phyloP scores from a whole-genome alignment of 1,140 invertebrate genomes.

The Plodia interpunctella region DNA sequence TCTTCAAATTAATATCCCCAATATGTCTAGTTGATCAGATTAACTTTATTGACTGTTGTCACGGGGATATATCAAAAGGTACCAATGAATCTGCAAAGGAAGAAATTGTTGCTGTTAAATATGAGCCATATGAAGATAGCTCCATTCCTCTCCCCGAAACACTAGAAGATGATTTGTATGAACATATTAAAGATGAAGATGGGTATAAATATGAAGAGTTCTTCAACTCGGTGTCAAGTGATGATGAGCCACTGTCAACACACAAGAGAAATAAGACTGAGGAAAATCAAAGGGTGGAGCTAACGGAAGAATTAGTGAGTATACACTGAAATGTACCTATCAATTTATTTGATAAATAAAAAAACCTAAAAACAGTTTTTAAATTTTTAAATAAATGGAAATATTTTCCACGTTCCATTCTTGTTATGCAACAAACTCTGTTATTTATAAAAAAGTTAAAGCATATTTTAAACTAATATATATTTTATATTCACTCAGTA shows the following conservation, averaged over 20 bases:
- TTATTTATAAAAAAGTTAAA: too few relatives aligned
- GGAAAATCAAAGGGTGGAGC: constrained; percentile 17
- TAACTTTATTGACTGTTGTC: not conserved
- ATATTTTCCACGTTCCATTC: too few relatives aligned
- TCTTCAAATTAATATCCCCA: not conserved
- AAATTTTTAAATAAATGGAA: too few relatives aligned
- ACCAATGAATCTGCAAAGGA: not conserved
- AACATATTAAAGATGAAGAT: constrained; percentile 31
- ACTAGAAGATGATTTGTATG: constrained; percentile 22
- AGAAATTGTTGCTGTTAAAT: constrained; percentile 6
- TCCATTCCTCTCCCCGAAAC: not conserved
- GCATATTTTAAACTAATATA: too few relatives aligned
- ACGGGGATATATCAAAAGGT: not conserved
- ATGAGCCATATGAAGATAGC: constrained; percentile 7
- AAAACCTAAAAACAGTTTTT: too few relatives aligned
- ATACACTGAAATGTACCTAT: too few relatives aligned
- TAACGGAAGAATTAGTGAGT: too few relatives aligned
- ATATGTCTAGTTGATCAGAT: not conserved
- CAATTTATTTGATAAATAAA: too few relatives aligned
- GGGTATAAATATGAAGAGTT: not conserved
- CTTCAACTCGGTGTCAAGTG: constrained; percentile 12
- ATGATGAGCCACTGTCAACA: constrained; percentile 15
- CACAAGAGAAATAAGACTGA: constrained; percentile 18
- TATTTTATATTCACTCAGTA: too few relatives aligned
- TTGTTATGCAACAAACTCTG: too few relatives aligned